Base-by-base conservation (phyloP, 2,113 vertebrate species). In the Paraplagusia blochii region DNA sequence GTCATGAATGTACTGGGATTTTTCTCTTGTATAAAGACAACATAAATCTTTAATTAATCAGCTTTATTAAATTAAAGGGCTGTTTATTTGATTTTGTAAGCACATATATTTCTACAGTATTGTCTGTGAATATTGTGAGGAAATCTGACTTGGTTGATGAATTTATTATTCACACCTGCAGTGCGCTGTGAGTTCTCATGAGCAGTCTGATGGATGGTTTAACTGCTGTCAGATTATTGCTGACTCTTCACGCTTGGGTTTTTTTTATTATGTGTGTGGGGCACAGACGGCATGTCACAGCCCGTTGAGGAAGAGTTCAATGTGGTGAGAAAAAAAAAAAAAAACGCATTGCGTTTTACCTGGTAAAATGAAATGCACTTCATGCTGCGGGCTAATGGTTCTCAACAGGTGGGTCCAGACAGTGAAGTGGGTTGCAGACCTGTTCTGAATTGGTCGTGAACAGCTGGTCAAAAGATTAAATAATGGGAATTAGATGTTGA, bases 221-320 rank as follows among this genome's bases (percentile, higher is more conserved):
- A 62, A 7, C 45, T 61, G 66, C 19, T 13, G 33, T 29, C 6
- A 18, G 8, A 54, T 12, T 52, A 46, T 19, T 52, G 19, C 58
- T 68, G 53, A 54, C 48, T 66, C 29, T 49, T 35, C 51, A 47
- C 39, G 58, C 46, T 48, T 35, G 44, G 11, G 34, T 74, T 44
- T 13, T 50, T n/a, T n/a, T n/a, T n/a, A n/a, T n/a, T 29, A 6
- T 29, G 22, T 29, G 58, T 56, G 36, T 33, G 45, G 22, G 39
- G 43, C 58, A 17, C 5, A 58, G 62, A 52, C 54, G 45, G 69
- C 78, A 35, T 80, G 82, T 74, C 50, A 19, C 59, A 50, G 73
- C 74, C 68, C 86, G 83, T 58, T 15, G 50, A 6, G 18, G 12
- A 40, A 13, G 44, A 42, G 53, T 33, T 58, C 46, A 58, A 48